Evolutionary conservation across 2,113 vertebrate species (phyloP).

Genomic region (Gnathonemus longibarbis): DNA sequence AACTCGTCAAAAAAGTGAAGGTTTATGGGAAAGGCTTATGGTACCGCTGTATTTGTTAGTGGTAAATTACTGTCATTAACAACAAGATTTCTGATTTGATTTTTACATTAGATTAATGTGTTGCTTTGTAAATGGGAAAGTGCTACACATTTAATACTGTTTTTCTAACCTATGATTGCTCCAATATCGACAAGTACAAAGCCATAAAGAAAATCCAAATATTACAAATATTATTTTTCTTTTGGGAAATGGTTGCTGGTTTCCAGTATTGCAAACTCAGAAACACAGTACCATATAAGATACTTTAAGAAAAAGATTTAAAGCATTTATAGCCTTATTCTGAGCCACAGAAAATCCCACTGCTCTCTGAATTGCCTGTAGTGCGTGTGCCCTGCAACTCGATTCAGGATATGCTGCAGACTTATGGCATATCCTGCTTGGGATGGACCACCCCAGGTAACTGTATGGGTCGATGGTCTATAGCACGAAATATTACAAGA

Average conservation of each 20-base stretch:
- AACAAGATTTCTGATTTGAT: neutral
- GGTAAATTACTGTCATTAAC: neutral
- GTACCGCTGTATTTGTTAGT: neutral
- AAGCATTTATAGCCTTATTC: neutral
- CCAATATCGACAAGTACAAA: neutral
- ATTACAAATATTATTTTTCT: neutral
- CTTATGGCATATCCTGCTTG: neutral
- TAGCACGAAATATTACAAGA: neutral
- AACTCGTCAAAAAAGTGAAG: neutral
- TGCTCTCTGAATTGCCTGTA: neutral
- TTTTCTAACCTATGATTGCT: neutral
- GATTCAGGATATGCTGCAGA: neutral
- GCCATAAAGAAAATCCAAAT: neutral
- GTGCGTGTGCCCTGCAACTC: neutral
- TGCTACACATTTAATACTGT: neutral
- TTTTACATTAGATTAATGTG: neutral
- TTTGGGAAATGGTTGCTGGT: neutral
- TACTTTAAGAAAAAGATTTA: neutral
- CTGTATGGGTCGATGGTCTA: neutral
- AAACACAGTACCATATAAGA: neutral
- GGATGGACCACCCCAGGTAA: neutral
- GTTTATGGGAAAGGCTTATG: neutral
- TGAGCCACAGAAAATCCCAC: neutral
- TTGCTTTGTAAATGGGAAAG: neutral
- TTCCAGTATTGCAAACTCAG: neutral